phyloP scores from a whole-genome alignment of 2,888 invertebrate genomes.

The Ferrisia virgata region DNA sequence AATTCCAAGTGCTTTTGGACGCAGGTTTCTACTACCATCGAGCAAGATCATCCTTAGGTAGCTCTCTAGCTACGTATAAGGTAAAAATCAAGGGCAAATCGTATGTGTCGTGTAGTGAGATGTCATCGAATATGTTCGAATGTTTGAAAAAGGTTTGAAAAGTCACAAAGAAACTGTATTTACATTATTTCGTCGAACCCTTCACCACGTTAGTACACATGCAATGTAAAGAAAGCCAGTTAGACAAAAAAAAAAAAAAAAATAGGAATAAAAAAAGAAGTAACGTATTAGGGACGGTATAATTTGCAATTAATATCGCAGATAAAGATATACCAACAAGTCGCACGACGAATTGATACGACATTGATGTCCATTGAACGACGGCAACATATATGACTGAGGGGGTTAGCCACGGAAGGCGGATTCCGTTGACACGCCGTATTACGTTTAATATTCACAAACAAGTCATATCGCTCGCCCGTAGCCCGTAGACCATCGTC shows the following conservation, averaged over 20 bases:
- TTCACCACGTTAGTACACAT: too few species aligned
- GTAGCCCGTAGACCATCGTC: too few species aligned
- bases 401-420: neutral
- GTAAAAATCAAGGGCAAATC: too few species aligned
- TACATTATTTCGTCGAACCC: neutral
- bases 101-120: too few species aligned
- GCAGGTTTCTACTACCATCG: neutral
- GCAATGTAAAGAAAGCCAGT: too few species aligned
- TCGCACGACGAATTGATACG: conserved; percentile 25
- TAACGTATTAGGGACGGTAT: neutral
- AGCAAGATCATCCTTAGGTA: too few species aligned
- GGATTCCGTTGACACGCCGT: conserved; percentile 30
- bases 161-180: neutral
- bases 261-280: too few species aligned
- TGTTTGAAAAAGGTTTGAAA: neutral
- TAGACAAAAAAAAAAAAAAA: neutral
- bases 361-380: conserved; percentile 31
- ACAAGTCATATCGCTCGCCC: conserved; percentile 10
- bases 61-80: too few species aligned
- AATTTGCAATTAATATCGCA: conserved; percentile 43
- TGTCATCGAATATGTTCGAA: neutral
- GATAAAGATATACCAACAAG: conserved; percentile 39
- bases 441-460: conserved; percentile 32
- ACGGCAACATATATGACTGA: too few species aligned
- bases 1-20: neutral